Evolutionary conservation across 1,140 invertebrate genomes (phyloP).

Genomic region (Magallana ariakensis): DNA sequence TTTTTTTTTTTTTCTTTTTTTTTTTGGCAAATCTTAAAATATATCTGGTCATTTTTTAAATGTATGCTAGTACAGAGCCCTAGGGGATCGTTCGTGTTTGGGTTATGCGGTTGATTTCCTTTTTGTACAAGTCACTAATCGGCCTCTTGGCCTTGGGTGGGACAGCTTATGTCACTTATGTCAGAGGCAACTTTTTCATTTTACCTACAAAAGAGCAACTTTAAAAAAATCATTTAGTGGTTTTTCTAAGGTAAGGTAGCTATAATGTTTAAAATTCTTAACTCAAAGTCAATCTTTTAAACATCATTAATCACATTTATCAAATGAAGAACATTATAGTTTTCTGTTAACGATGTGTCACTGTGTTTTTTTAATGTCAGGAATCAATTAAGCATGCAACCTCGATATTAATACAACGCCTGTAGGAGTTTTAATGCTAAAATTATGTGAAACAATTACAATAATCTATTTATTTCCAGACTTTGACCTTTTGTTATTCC

Average conservation of each 20-base stretch:
- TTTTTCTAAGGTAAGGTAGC: background rate
- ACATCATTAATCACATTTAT: conserved; percentile 11
- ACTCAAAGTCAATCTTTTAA: background rate
- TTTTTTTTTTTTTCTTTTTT: background rate
- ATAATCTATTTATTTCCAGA: background rate
- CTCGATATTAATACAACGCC: conserved; percentile 6
- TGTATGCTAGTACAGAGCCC: background rate
- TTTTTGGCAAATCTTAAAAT: background rate
- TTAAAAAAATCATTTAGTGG: background rate
- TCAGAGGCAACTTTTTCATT: background rate
- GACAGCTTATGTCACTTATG: conserved; percentile 14
- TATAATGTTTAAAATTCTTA: background rate
- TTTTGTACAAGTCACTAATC: conserved; percentile 17
- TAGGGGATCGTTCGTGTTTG: background rate
- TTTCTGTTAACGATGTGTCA: conserved; percentile 14
- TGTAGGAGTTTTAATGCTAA: conserved; percentile 7
- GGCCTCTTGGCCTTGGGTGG: conserved; percentile 20
- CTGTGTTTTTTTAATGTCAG: background rate
- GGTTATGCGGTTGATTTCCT: conserved; percentile 26
- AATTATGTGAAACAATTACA: background rate
- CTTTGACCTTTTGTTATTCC: background rate
- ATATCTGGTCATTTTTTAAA: background rate
- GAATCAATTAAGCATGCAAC: conserved; percentile 17
- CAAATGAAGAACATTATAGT: background rate
- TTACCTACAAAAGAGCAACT: conserved; percentile 1